Percentiles rank a stretch among this genome's conserved stretches.
Conservation (phyloP, 2,797 vertebrate species). For the Tachyglossus aculeatus region DNA sequence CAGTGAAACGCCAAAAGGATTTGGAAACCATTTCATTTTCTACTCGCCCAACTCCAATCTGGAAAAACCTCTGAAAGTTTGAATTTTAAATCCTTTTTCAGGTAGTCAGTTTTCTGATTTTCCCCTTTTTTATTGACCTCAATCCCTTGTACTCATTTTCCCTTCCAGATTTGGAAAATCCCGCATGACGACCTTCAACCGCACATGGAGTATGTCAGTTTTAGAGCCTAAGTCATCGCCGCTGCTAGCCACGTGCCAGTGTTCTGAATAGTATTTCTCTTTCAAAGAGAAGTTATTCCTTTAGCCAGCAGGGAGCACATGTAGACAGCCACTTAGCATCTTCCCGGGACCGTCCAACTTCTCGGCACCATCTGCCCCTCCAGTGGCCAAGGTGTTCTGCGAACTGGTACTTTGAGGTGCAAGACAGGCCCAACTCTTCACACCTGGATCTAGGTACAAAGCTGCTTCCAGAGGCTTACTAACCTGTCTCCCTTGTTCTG, state of each 20-base stretch:
- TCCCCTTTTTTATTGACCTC: no score
- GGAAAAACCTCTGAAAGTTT: no score
- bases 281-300: background rate
- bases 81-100: no score
- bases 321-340: background rate
- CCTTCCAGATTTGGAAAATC: conserved; percentile 39
- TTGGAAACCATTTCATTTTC: conserved; percentile 13
- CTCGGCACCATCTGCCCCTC: background rate
- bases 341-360: background rate
- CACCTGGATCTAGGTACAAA: background rate
- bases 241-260: background rate
- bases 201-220: background rate
- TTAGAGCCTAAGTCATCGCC: background rate
- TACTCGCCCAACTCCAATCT: no score
- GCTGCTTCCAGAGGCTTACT: background rate
- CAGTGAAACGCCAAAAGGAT: conserved; percentile 17
- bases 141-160: no score
- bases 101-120: no score
- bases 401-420: background rate
- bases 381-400: background rate
- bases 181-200: conserved; percentile 3
- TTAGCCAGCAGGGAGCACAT: background rate
- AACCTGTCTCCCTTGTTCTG: background rate
- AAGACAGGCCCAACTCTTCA: background rate
- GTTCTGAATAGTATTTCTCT: background rate